These are phyloP conservation scores for Chanos chanos DNA, from an alignment of 2,797 vertebrate species.

Conservation along the genomic window DNA sequence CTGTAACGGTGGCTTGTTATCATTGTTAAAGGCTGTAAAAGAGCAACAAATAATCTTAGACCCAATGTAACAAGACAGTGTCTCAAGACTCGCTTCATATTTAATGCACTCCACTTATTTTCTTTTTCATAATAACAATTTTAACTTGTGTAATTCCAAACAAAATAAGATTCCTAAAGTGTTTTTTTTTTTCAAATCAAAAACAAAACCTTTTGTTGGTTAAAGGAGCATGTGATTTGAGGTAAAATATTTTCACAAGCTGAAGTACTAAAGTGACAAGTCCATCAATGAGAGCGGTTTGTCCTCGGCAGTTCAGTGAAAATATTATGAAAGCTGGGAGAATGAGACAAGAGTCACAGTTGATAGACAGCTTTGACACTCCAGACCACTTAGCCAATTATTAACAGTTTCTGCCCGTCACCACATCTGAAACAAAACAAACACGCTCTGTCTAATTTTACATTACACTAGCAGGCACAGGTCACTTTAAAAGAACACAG, in stretches of 20 bases:
- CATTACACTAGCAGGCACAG: constrained; percentile 72
- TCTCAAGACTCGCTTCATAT: no score
- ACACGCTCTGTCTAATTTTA: constrained; percentile 75
- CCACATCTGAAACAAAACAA: constrained; percentile 80
- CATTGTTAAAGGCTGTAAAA: no score
- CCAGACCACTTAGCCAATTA: constrained; percentile 82
- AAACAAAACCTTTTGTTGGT: constrained; percentile 31
- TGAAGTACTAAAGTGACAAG: constrained; percentile 76
- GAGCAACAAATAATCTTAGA: no score
- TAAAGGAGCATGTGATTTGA: constrained; percentile 31
- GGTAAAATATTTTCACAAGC: constrained; percentile 79
- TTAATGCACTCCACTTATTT: no score
- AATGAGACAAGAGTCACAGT: constrained; percentile 49
- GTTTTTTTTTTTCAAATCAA: no score
- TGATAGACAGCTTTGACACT: constrained; percentile 81
- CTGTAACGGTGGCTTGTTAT: no score
- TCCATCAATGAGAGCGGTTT: constrained; percentile 79
- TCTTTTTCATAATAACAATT: no score
- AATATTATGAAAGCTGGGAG: constrained; percentile 77
- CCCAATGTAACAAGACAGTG: no score
- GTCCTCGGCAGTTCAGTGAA: constrained; percentile 75
- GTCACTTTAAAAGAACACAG: constrained; percentile 77
- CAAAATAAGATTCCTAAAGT: no score
- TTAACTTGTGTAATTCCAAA: no score
- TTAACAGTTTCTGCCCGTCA: constrained; percentile 79